A percentile compares a stretch with the other conserved stretches of the same genome.
Evolutionary conservation across 1,140 invertebrate species (phyloP).

Genomic region (Hesperophylax magnus): DNA sequence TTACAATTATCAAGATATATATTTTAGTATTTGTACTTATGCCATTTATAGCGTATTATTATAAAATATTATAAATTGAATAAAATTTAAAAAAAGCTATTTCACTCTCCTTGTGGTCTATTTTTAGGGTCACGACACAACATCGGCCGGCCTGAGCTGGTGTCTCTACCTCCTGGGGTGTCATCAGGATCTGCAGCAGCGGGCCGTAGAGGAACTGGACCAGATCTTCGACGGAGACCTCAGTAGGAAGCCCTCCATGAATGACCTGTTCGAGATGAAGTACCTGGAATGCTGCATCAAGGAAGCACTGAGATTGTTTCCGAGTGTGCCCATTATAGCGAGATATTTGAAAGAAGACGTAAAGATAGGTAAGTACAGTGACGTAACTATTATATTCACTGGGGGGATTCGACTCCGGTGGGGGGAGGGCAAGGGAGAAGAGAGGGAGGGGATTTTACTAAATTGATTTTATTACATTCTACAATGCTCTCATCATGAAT

Average conservation of each 20-base stretch:
- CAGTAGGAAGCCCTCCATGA: conserved; percentile 70
- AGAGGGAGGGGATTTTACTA: too few relatives aligned
- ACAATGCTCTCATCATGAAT: too few relatives aligned
- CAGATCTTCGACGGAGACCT: conserved; percentile 72
- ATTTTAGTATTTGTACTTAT: too few relatives aligned
- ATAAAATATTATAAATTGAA: too few relatives aligned
- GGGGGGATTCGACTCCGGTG: too few relatives aligned
- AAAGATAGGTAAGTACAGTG: conserved; percentile 64
- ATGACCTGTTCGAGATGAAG: conserved; percentile 76
- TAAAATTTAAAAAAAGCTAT: too few relatives aligned
- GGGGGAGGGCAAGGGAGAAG: too few relatives aligned
- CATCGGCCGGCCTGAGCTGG: conserved; percentile 76
- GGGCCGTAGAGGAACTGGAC: conserved; percentile 76
- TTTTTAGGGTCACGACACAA: conserved; percentile 83
- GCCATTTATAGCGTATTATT: too few relatives aligned
- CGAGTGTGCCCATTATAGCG: conserved; percentile 78
- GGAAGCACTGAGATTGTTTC: conserved; percentile 75
- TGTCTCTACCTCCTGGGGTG: conserved; percentile 75
- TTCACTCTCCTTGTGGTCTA: background rate
- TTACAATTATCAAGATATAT: too few relatives aligned
- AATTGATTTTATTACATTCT: too few relatives aligned
- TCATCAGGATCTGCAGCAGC: conserved; percentile 75
- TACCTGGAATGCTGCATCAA: conserved; percentile 81
- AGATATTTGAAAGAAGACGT: conserved; percentile 73
- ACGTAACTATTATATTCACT: too few relatives aligned